Evolutionary conservation across 2,797 vertebrate genomes (phyloP), one percentile per base, ranked within the genome.

Genomic region (Notolepis coatsorum): DNA sequence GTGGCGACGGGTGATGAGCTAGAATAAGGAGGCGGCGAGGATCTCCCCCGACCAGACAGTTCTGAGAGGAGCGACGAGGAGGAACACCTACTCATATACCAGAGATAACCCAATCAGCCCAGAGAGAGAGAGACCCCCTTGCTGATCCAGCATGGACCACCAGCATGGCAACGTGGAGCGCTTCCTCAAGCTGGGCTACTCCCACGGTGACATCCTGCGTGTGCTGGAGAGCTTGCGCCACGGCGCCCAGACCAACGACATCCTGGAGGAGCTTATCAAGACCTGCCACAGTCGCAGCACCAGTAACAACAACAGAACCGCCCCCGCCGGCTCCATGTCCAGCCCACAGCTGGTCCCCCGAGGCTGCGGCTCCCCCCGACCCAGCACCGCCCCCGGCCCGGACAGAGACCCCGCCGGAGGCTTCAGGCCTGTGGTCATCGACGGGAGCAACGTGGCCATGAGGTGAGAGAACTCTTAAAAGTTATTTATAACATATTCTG

Each of bases 391-490:
- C 0, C 69, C 68, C 23, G 28, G 60, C 45, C 0, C 65, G 8
- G 81, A 74, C 1, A 15, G 31, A 0, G 88, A 88, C 5, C 24
- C 64, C 0, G 68, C 65, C 0, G 18, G 60, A 1, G 71, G 69
- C 37, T 84, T 96, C 85, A 91, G 95, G 66, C 88, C 94, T 1
- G 93, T 98, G 5, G 95, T 98, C 38, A 96, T 98, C 0, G 96
- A 98, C 0, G 96, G 96, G 54, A 97, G 96, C 89, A 98, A 98
- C 0, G 94, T 98, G 35, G 96, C 96, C 18, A 97, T 97, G 95
- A 97, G 96, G 96, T 97, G 89, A 88, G 87, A 47, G 18, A 15
- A 12, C 25, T 17, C 3, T 4, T 23, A 2, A 24, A 8, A 15
- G 31, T 25, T 7, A 5, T 38, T 6, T 9, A 8, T 23, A 1